Percentiles rank a stretch among this genome's conserved stretches.
Evolutionary conservation across 2,888 invertebrate species (phyloP).

Genomic region (Ectropis crepuscularia): DNA sequence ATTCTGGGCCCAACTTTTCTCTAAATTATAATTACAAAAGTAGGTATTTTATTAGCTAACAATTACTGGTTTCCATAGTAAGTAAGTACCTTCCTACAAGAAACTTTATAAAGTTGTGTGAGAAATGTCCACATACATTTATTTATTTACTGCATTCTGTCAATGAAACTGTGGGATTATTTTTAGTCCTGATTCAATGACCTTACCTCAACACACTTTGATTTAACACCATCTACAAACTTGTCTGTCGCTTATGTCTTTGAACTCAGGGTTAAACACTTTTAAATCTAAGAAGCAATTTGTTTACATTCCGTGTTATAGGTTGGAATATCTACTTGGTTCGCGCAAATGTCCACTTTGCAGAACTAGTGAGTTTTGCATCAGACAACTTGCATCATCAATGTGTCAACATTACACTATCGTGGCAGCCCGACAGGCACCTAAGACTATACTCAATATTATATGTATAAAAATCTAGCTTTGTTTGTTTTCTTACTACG

Average conservation of each 20-base stretch:
- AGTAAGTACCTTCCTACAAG: too few relatives aligned
- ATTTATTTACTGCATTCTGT: too few relatives aligned
- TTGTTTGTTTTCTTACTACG: too few relatives aligned
- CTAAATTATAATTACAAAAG: too few relatives aligned
- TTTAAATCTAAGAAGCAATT: conserved; percentile 24
- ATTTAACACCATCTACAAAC: neutral
- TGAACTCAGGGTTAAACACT: conserved; percentile 20
- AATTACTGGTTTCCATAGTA: too few relatives aligned
- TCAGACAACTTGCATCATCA: conserved; percentile 53
- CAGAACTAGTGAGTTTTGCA: conserved; percentile 48
- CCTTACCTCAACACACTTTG: conserved; percentile 7
- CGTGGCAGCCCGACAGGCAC: too few relatives aligned
- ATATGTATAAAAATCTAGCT: too few relatives aligned
- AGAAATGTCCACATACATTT: too few relatives aligned
- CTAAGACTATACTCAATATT: too few relatives aligned
- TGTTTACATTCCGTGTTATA: conserved; percentile 52
- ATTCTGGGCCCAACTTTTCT: too few relatives aligned
- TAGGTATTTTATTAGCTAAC: too few relatives aligned
- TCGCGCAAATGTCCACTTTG: conserved; percentile 53
- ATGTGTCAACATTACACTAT: conserved; percentile 44
- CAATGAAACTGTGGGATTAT: neutral
- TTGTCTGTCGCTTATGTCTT: conserved; percentile 10
- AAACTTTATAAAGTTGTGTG: too few relatives aligned
- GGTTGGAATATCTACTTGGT: conserved; percentile 44
- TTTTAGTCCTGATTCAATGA: neutral